phyloP scores from a whole-genome alignment of 2,888 invertebrate genomes.

The Liposcelis brunnea region DNA sequence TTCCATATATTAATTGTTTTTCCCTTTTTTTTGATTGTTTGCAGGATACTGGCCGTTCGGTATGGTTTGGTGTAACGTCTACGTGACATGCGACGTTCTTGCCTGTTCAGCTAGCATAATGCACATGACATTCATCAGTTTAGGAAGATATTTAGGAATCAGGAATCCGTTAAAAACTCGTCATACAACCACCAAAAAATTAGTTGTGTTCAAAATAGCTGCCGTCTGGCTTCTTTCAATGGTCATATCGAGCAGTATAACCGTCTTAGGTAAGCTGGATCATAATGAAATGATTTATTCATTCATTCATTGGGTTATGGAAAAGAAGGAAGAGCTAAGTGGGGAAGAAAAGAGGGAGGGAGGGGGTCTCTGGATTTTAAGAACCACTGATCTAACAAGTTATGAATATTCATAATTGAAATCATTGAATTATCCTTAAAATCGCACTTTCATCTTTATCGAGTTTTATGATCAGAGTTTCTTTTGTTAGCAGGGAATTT shows the following conservation, averaged over 20 bases:
- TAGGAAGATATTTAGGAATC: slow-evolving; percentile 77
- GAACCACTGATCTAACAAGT: too few species aligned
- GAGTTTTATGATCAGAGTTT: slow-evolving; percentile 9
- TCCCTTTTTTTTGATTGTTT: slow-evolving; percentile 21
- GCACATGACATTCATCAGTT: slow-evolving; percentile 86
- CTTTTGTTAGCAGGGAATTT: too few species aligned
- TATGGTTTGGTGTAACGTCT: slow-evolving; percentile 82
- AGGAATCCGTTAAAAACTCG: slow-evolving; percentile 74
- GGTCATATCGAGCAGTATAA: slow-evolving; percentile 72
- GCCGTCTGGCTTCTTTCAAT: slow-evolving; percentile 84
- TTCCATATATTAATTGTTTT: too few species aligned
- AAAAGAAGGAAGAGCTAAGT: background rate
- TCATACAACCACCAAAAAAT: slow-evolving; percentile 64
- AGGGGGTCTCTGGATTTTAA: too few species aligned
- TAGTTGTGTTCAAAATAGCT: slow-evolving; percentile 74
- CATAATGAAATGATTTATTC: slow-evolving; percentile 10
- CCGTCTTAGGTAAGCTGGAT: slow-evolving; percentile 52
- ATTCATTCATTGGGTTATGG: background rate
- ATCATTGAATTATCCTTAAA: background rate
- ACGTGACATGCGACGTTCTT: slow-evolving; percentile 88
- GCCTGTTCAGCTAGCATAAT: slow-evolving; percentile 91
- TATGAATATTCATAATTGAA: slow-evolving; percentile 1
- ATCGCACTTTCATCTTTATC: background rate
- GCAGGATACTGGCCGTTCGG: slow-evolving; percentile 86
- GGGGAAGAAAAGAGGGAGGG: too few species aligned